phyloP scores from a whole-genome alignment of 2,797 vertebrate genomes.

The Hirundo rustica region DNA sequence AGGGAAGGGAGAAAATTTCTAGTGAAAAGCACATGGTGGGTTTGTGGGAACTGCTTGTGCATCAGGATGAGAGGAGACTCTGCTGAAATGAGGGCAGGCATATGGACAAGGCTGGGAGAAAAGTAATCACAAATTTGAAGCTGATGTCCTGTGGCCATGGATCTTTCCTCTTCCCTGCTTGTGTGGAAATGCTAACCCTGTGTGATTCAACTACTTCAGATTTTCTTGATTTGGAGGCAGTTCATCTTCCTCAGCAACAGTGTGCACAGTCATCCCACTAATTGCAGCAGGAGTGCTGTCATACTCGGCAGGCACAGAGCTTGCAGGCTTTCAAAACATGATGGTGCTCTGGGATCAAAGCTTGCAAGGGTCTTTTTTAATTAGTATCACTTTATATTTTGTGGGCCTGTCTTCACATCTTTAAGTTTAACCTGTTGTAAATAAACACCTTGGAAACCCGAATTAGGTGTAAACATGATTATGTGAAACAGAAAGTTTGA shows the following conservation, averaged over 20 bases:
- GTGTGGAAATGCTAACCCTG: background rate
- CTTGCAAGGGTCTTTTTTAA: background rate
- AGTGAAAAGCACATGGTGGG: rapidly evolving
- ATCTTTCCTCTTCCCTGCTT: background rate
- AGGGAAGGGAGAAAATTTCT: background rate
- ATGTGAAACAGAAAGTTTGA: background rate
- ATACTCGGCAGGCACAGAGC: background rate
- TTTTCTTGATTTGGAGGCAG: background rate
- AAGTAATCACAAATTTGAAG: background rate
- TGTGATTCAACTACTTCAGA: background rate
- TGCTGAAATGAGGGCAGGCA: background rate
- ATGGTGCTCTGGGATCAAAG: background rate
- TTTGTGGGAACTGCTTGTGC: background rate
- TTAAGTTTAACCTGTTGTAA: background rate
- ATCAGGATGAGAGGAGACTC: background rate
- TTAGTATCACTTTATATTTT: background rate
- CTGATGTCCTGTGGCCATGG: background rate
- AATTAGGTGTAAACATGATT: background rate
- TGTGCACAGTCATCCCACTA: background rate
- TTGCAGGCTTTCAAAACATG: background rate
- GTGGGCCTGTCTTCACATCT: background rate
- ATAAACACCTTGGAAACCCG: constrained; percentile 3
- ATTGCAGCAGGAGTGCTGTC: background rate
- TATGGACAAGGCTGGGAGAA: background rate
- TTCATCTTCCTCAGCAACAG: background rate